Percentiles rank a stretch among this genome's conserved stretches.
Conservation (phyloP, 2,113 vertebrate genomes). For the Pituophis catenifer region DNA sequence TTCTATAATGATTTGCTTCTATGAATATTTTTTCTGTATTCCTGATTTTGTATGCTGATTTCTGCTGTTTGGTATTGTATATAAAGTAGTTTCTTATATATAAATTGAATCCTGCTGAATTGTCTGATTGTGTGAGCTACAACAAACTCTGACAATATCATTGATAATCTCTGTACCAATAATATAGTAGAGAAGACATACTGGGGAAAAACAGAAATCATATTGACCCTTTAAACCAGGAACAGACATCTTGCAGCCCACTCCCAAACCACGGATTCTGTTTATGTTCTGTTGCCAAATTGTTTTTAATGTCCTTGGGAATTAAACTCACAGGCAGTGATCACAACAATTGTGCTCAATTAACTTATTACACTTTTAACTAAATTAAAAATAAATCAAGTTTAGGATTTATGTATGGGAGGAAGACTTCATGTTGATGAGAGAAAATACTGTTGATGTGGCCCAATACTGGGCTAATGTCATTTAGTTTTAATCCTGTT, state of each 20-base stretch:
- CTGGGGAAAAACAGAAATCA: background rate
- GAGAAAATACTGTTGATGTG: background rate
- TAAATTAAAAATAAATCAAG: background rate
- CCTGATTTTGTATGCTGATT: no score
- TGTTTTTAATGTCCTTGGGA: background rate
- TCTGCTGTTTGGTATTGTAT: no score
- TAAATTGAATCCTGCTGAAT: no score
- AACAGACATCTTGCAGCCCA: background rate
- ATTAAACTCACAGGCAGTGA: background rate
- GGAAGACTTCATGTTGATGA: background rate
- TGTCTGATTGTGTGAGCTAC: no score
- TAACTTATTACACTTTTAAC: background rate
- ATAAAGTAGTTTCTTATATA: no score
- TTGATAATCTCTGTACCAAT: background rate
- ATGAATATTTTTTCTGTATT: no score
- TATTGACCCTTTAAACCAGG: background rate
- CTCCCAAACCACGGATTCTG: background rate
- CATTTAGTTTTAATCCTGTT: background rate
- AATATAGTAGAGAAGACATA: background rate
- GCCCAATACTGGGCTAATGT: background rate
- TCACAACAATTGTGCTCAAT: background rate
- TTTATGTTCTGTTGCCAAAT: background rate
- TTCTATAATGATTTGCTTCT: no score
- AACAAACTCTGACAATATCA: background rate
- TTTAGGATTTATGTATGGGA: background rate